Conservation (phyloP, 2,113 vertebrate species). For the Symphodus melops region DNA sequence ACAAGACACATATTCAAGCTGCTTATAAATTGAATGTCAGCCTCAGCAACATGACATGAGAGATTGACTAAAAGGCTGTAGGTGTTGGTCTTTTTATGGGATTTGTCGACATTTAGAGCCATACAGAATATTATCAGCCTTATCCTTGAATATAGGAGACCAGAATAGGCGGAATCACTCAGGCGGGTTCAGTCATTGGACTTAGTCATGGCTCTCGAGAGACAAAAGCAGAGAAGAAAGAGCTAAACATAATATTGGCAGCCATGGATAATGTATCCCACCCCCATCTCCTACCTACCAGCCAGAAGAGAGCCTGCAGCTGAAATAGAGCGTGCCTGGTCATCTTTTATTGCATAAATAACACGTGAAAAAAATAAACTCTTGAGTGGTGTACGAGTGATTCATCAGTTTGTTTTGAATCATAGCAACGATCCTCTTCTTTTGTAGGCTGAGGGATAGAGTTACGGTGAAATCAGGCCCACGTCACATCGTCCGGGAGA, state of each 20-base stretch:
- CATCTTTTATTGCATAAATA: constrained; percentile 14
- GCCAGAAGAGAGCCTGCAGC: constrained; percentile 1
- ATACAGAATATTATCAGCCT: constrained; percentile 1
- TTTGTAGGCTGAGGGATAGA: constrained; percentile 91
- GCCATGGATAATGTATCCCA: constrained; percentile 14
- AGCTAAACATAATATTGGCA: constrained; percentile 22
- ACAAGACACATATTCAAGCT: too few relatives aligned
- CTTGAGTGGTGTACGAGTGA: background rate
- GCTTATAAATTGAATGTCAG: background rate
- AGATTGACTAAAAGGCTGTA: background rate
- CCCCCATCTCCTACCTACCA: constrained; percentile 13
- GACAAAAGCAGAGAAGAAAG: constrained; percentile 49
- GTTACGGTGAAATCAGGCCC: constrained; percentile 91
- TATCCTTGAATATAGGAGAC: constrained; percentile 17
- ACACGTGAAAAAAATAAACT: background rate
- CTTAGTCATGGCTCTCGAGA: constrained; percentile 43
- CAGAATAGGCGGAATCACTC: constrained; percentile 29
- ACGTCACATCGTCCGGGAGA: constrained; percentile 86
- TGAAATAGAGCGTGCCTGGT: constrained; percentile 8
- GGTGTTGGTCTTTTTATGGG: constrained; percentile 3
- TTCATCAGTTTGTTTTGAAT: constrained; percentile 16
- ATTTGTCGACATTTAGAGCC: background rate
- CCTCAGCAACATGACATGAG: background rate
- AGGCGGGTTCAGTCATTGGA: constrained; percentile 32
- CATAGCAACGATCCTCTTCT: constrained; percentile 1